Base-by-base conservation (phyloP, 1,140 invertebrate species). In the Drosophila neocordata region DNA sequence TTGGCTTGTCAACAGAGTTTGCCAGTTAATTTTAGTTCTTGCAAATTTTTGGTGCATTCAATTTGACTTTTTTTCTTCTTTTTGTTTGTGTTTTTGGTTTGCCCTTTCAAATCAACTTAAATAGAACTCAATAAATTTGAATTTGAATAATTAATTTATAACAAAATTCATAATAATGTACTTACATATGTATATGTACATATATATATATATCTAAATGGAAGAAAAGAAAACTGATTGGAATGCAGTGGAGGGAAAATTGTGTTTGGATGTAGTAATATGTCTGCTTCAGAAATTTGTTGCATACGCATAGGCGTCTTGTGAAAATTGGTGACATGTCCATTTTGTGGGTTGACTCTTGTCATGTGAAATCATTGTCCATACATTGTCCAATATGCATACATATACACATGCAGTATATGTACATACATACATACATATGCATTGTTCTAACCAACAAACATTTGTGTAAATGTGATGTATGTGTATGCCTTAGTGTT, bases 71-170 rank as follows among this genome's bases (percentile, higher is more conserved):
- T 13, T 59, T 13, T 13, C 37, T 37, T 37, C 52, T 56, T 1
- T 6, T 31, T 27, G 18, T 73, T n/a, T n/a, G n/a, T n/a, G n/a
- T n/a, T n/a, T n/a, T n/a, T n/a, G n/a, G n/a, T n/a, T n/a, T n/a
- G n/a, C n/a, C n/a, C n/a, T n/a, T n/a, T 11, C 7, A 71, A 72
- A 76, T 80, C 62, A 79, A 76, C 60, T 67, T 80, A 72, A 80
- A 67, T 41, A 2, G 22, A 80, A 80, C 63, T 80, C 72, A 65
- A 76, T 80, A 69, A 80, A 80, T 80, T 69, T 31, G 48, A 63
- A 76, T 76, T 75, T 72, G 4, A 80, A 74, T 80, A 80, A 80
- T 80, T 80, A 76, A 68, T 69, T 79, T 64, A 20, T 48, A 48
- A 20, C 41, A 48, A 48, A 48, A 48, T 48, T 48, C 20, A 13